Conservation (phyloP, 2,113 vertebrate species). For the Eclectus roratus region DNA sequence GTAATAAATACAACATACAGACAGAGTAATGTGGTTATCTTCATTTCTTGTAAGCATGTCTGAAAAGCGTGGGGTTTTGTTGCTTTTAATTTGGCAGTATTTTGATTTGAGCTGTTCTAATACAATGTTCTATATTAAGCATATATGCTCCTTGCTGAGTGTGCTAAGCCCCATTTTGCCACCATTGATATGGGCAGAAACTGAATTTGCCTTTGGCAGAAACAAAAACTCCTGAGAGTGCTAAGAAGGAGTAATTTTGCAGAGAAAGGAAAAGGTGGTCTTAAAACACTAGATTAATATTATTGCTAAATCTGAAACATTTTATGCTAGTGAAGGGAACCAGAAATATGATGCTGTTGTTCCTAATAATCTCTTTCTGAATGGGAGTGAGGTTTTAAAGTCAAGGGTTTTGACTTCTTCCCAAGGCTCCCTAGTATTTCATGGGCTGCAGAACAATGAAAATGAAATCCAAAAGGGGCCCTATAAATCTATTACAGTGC, state of each 20-base stretch:
- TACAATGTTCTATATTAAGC: not conserved
- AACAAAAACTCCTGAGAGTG: conserved; percentile 5
- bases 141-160: conserved; percentile 1
- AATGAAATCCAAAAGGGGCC: not conserved
- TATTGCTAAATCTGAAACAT: conserved; percentile 9
- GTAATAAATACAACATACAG: not conserved
- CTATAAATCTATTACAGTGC: not conserved
- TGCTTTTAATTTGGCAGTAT: not conserved
- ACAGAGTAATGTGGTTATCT: not conserved
- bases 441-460: not conserved
- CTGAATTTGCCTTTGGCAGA: conserved; percentile 24
- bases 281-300: conserved; percentile 37
- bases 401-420: conserved; percentile 10
- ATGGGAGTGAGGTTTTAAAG: not conserved
- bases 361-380: conserved; percentile 21
- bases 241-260: not conserved
- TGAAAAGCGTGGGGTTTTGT: not conserved
- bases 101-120: not conserved
- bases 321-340: conserved; percentile 3
- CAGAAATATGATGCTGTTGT: conserved; percentile 6
- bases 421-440: not conserved
- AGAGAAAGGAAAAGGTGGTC: not conserved
- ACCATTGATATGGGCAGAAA: not conserved
- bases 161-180: conserved; percentile 2
- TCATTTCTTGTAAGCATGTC: not conserved